Base-by-base conservation (phyloP, 2,113 vertebrate species). In the Aptenodytes patagonicus region DNA sequence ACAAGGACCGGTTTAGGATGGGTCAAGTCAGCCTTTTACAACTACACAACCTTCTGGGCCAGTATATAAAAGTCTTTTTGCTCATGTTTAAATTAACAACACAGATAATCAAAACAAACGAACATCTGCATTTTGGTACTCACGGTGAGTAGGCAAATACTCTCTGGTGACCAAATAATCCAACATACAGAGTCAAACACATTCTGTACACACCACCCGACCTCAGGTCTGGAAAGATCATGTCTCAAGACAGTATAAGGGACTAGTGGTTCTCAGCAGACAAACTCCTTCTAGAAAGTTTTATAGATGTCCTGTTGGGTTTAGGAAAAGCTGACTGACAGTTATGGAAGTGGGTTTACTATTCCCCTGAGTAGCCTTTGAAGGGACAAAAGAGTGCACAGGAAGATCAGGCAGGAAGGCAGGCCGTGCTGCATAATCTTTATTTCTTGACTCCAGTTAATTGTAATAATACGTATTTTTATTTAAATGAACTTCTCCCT, bases 391-490 rank as follows among this genome's bases (percentile, higher is more conserved):
- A 21, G 12, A 64, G 12, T 20, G 31, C 51, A 29, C 28, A 57
- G n/a, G 40, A 73, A 52, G 24, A 44, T 25, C 26, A 71, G 52
- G 51, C 47, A 77, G 58, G 44, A 73, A 61, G 54, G 51, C 57
- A 76, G 46, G 20, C 12, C 3, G 2, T 2, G 1, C 61, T 58
- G 47, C 44, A 18, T 21, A 36, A 51, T 25, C 42, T 69, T 29
- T 18, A 34, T 34, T 61, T 66, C 46, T 73, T 49, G 31, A 65
- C 16, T 80, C 11, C 40, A 52, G 31, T 61, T 86, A 25, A n/a
- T 15, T 22, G 15, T n/a, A 15, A 21, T 26, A 52, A n/a, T 22
- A 49, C 0, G 0, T 38, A 17, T 7, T 68, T 69, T 70, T 72
- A 55, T 57, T 89, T 42, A 61, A 61, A 42, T 5, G 0, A 51